These are phyloP conservation scores for Diadumene lineata DNA, from an alignment of 92 coral and sea anemone species.

Conservation along the genomic window DNA sequence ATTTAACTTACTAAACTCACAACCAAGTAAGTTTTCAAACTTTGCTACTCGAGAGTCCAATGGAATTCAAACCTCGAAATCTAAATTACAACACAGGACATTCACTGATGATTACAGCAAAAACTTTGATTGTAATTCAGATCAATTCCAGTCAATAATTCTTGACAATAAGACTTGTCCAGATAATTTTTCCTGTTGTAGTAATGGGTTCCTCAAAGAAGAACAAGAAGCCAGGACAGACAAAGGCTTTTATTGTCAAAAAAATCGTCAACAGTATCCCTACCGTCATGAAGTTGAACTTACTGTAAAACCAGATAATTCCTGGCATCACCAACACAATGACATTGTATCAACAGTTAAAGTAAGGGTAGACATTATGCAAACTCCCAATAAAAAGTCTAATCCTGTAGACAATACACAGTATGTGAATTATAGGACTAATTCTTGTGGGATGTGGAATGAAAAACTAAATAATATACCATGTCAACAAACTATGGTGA, in stretches of 20 bases:
- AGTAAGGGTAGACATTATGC: conserved; percentile 42
- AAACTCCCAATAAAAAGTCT: conserved; percentile 5
- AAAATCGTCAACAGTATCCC: not conserved
- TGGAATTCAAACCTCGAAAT: not conserved
- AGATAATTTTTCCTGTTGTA: not conserved
- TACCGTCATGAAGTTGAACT: conserved; percentile 35
- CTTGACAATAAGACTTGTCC: conserved; percentile 7
- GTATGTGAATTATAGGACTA: not conserved
- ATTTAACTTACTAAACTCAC: not conserved
- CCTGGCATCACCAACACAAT: conserved; percentile 17
- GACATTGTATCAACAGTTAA: conserved; percentile 38
- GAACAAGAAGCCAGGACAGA: not conserved
- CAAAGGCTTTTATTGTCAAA: conserved; percentile 1
- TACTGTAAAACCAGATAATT: conserved; percentile 36
- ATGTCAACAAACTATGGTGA: not conserved
- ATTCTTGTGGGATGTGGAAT: not conserved
- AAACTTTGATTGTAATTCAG: not conserved
- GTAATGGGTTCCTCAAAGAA: not conserved
- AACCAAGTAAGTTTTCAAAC: conserved; percentile 1
- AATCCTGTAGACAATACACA: not conserved
- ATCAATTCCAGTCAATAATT: not conserved
- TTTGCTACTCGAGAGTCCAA: not conserved
- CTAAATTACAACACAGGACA: not conserved
- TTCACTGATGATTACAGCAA: conserved; percentile 1
- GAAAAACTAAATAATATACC: not conserved